Evolutionary conservation across 1,140 invertebrate species (phyloP).

Genomic region (Meloidogyne hapla): DNA sequence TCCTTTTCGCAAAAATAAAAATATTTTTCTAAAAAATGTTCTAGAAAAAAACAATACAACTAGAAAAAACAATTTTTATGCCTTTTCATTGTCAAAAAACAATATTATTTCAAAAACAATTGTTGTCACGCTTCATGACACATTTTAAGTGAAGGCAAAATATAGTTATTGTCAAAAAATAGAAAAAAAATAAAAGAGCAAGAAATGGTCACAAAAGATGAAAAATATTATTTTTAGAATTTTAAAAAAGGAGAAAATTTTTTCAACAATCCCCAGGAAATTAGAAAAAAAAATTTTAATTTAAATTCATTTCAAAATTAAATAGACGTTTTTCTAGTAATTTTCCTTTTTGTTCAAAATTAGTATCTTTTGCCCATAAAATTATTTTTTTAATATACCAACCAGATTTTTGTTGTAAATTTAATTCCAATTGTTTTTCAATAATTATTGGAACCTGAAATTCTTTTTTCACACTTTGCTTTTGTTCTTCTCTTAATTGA

Average conservation of each 20-base stretch:
- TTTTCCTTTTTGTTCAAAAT: too few species aligned
- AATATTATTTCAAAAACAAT: background rate
- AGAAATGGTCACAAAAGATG: too few species aligned
- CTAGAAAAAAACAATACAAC: background rate
- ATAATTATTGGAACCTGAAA: too few species aligned
- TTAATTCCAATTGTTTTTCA: background rate
- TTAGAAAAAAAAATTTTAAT: background rate
- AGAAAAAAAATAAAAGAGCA: background rate
- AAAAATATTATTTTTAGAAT: too few species aligned
- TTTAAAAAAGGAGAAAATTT: too few species aligned
- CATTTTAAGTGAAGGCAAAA: background rate
- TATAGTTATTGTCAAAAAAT: background rate
- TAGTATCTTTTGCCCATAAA: background rate
- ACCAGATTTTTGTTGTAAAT: background rate
- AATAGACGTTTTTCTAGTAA: background rate
- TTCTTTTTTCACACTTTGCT: too few species aligned
- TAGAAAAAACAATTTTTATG: background rate
- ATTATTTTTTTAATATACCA: constrained; percentile 1
- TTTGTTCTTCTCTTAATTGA: too few species aligned
- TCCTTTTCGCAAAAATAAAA: too few species aligned
- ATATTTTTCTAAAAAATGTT: background rate
- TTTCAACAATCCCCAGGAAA: too few species aligned
- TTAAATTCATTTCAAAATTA: background rate
- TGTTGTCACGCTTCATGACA: background rate
- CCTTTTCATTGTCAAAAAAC: background rate